Conservation (phyloP, 2,888 invertebrate species). For the Ellobium chinense region DNA sequence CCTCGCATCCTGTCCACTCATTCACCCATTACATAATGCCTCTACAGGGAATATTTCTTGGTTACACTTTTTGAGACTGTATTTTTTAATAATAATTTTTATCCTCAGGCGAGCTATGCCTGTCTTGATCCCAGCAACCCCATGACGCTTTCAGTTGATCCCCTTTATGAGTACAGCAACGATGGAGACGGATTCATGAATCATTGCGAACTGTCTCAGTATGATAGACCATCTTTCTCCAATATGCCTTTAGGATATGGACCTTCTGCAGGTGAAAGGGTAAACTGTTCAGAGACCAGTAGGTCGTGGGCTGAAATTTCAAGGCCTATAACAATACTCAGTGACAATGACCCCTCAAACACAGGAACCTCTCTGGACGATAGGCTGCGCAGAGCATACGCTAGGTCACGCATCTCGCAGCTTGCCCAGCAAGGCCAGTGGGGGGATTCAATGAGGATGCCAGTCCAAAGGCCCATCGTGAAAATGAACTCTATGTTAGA, state of each 20-base stretch:
- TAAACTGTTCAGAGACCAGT: background rate
- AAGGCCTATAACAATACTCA: background rate
- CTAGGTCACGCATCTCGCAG: constrained; percentile 2
- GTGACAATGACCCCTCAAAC: background rate
- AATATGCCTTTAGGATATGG: constrained; percentile 1
- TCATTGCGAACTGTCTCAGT: constrained; percentile 6
- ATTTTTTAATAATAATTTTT: background rate
- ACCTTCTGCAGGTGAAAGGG: background rate
- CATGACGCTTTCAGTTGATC: constrained; percentile 40
- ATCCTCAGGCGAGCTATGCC: constrained; percentile 39
- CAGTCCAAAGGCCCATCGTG: constrained; percentile 1
- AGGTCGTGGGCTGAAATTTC: constrained; percentile 10
- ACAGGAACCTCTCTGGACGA: constrained; percentile 18
- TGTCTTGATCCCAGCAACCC: constrained; percentile 40
- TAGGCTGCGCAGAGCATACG: constrained; percentile 30
- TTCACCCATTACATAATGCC: no score
- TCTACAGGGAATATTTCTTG: no score
- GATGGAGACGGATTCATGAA: background rate
- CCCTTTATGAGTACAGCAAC: constrained; percentile 16
- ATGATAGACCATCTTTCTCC: constrained; percentile 18
- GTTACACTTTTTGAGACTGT: background rate
- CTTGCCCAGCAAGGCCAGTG: constrained; percentile 19
- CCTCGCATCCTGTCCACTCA: no score
- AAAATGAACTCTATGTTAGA: constrained; percentile 11
- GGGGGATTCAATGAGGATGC: background rate